These are phyloP conservation scores for Dryas iulia DNA, from an alignment of 1,140 invertebrate species.

Conservation along the genomic window DNA sequence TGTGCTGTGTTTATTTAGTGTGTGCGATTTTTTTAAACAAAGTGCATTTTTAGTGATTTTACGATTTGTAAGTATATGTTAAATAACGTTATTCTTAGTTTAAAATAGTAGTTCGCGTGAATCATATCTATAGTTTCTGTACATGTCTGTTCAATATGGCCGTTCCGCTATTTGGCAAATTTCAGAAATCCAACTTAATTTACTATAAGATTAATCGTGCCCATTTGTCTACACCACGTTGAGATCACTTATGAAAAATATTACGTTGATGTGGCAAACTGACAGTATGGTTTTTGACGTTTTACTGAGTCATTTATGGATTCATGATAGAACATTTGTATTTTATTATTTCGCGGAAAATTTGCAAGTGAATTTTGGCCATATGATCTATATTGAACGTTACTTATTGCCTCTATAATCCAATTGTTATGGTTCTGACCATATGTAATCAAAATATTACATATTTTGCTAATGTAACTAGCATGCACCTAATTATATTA, in stretches of 20 bases:
- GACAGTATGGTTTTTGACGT: constrained; percentile 74
- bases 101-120: constrained; percentile 23
- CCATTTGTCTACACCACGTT: constrained; percentile 8
- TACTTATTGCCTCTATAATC: background rate
- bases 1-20: constrained; percentile 69
- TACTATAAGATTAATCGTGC: background rate
- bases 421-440: too few species aligned
- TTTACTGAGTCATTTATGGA: constrained; percentile 62
- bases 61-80: constrained; percentile 63
- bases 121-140: constrained; percentile 41
- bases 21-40: constrained; percentile 62
- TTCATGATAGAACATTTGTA: constrained; percentile 47
- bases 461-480: background rate
- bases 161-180: constrained; percentile 64
- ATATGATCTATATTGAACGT: background rate
- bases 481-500: background rate
- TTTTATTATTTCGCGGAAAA: constrained; percentile 47
- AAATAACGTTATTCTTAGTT: constrained; percentile 17
- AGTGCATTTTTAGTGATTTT: constrained; percentile 67
- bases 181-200: constrained; percentile 29
- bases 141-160: constrained; percentile 73
- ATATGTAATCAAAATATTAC: background rate
- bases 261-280: constrained; percentile 74
- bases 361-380: background rate
- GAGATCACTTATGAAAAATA: constrained; percentile 25